Evolutionary conservation across 2,113 vertebrate genomes (phyloP).

Genomic region (Bambusicola thoracicus): DNA sequence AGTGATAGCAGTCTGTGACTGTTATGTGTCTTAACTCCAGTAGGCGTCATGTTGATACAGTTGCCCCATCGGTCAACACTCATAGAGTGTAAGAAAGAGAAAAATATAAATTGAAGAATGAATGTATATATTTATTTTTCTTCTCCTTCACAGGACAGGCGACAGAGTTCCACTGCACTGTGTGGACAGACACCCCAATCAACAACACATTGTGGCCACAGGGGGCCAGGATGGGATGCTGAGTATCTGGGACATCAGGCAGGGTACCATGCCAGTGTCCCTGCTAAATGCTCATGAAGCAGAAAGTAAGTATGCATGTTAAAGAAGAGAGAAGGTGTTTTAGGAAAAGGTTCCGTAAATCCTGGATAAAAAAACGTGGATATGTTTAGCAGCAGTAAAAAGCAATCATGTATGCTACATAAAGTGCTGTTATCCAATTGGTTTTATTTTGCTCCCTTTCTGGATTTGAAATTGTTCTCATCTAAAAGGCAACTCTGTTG

Average conservation of each 20-base stretch:
- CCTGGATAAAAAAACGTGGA: neutral
- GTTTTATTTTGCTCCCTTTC: neutral
- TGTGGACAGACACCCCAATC: conserved; percentile 94
- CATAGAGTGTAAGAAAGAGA: neutral
- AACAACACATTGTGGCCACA: conserved; percentile 95
- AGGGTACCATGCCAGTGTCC: conserved; percentile 89
- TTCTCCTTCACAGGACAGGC: conserved; percentile 79
- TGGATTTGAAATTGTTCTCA: neutral
- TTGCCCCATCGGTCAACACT: neutral
- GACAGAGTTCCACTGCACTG: conserved; percentile 94
- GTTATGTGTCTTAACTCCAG: neutral
- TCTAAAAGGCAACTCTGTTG: neutral
- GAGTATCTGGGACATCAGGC: conserved; percentile 96
- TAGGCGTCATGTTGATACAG: fast-evolving
- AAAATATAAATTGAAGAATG: neutral
- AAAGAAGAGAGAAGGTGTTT: neutral
- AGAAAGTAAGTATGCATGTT: conserved; percentile 86
- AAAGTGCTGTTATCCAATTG: neutral
- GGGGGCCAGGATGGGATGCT: conserved; percentile 97
- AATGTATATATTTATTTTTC: neutral
- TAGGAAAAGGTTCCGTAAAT: neutral
- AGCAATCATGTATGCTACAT: neutral
- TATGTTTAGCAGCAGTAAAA: neutral
- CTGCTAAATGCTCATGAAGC: conserved; percentile 95
- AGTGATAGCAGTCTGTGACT: neutral